Percentiles rank a stretch among this genome's conserved stretches.
phyloP scores from a whole-genome alignment of 2,797 vertebrate species.

The Mionectes olivaceus region DNA sequence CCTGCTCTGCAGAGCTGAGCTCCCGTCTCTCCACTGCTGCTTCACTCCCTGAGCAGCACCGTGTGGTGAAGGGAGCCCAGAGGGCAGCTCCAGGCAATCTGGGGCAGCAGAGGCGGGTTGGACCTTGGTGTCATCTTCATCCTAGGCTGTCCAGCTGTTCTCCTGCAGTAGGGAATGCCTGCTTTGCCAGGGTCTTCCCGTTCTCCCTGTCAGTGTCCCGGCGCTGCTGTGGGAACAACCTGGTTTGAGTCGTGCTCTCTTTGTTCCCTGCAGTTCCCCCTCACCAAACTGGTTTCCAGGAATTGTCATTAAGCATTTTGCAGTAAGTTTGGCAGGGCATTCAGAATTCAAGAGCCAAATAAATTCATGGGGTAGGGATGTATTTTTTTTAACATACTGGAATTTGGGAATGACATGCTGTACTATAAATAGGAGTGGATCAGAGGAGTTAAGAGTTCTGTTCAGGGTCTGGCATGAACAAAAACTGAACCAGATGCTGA shows the following conservation, averaged over 20 bases:
- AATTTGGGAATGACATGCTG: constrained; percentile 47
- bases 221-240: not conserved
- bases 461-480: constrained; percentile 37
- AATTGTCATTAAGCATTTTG: constrained; percentile 23
- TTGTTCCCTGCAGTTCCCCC: not conserved
- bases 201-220: rapidly evolving
- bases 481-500: constrained; percentile 72
- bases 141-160: not conserved
- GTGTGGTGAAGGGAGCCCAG: not conserved
- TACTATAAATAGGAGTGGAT: constrained; percentile 65
- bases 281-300: not conserved
- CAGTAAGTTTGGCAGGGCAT: constrained; percentile 20
- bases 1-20: not conserved
- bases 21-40: rapidly evolving
- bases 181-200: not conserved
- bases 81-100: not conserved
- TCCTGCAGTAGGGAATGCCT: not conserved
- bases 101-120: not conserved
- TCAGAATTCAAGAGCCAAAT: constrained; percentile 4
- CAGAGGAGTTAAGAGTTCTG: constrained; percentile 35
- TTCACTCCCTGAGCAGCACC: not conserved
- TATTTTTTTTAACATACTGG: constrained; percentile 21
- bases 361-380: not conserved
- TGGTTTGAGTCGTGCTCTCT: not conserved
- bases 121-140: not conserved